Evolutionary conservation across 2,888 invertebrate genomes (phyloP).

Genomic region (Stegana nigrithorax): DNA sequence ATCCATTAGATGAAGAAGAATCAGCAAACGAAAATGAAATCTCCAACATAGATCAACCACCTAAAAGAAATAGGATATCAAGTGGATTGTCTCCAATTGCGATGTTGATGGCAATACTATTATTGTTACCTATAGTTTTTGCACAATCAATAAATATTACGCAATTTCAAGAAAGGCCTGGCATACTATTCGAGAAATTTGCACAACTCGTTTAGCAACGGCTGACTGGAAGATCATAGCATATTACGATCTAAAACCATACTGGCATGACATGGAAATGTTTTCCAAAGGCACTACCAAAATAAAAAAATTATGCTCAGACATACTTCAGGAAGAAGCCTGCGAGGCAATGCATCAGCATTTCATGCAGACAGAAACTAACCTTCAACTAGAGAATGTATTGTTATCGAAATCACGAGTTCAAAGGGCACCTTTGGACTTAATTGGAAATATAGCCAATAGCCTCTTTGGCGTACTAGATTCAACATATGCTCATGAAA

Average conservation of each 20-base stretch:
- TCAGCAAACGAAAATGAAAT: no score
- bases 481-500: slow-evolving; percentile 26
- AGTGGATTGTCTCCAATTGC: not conserved
- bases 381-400: not conserved
- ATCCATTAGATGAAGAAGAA: not conserved
- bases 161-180: not conserved
- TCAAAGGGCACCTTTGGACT: not conserved
- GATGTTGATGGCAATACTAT: not conserved
- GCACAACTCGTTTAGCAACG: not conserved
- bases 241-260: not conserved
- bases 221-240: not conserved
- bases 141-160: not conserved
- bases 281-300: not conserved
- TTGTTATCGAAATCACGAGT: not conserved
- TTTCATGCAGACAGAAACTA: not conserved
- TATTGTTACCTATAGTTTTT: not conserved
- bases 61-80: not conserved
- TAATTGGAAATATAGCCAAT: slow-evolving; percentile 24
- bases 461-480: slow-evolving; percentile 31
- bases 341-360: not conserved
- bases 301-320: not conserved
- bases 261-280: not conserved
- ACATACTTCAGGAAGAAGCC: not conserved
- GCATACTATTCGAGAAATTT: not conserved
- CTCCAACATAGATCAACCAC: no score